These are phyloP conservation scores for Lerema accius DNA, from an alignment of 1,140 invertebrate genomes.

Conservation along the genomic window DNA sequence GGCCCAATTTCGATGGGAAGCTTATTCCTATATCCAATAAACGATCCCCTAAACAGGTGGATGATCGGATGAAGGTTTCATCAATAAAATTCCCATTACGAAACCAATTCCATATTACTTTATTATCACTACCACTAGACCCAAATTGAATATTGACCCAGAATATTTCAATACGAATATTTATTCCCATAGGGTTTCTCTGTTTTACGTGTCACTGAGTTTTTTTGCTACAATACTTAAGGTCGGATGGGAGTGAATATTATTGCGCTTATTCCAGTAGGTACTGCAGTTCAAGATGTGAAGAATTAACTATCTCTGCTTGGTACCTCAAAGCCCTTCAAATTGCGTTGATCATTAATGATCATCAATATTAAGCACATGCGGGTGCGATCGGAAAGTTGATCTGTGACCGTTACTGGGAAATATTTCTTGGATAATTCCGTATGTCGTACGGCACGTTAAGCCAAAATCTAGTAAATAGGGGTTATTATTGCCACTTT, in stretches of 20 bases:
- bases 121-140: neutral
- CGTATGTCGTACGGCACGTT: no score
- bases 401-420: no score
- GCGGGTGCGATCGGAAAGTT: no score
- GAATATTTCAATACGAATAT: neutral
- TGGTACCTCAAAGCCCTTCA: no score
- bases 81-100: constrained; percentile 1
- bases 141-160: constrained; percentile 1
- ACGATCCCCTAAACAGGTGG: neutral
- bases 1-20: neutral
- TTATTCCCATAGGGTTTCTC: neutral
- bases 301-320: no score
- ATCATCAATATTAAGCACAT: no score
- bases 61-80: neutral
- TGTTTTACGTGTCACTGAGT: neutral
- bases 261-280: neutral
- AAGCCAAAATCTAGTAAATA: no score
- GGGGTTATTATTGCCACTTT: no score
- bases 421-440: no score
- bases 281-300: no score
- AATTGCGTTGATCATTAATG: no score
- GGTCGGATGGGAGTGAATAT: neutral
- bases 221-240: neutral
- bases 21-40: neutral
- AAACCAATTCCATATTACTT: neutral